Percentiles rank a stretch among this genome's conserved stretches.
These are phyloP conservation scores for Pangasius larnaudii DNA, from an alignment of 2,797 vertebrate genomes.

Conservation along the genomic window DNA sequence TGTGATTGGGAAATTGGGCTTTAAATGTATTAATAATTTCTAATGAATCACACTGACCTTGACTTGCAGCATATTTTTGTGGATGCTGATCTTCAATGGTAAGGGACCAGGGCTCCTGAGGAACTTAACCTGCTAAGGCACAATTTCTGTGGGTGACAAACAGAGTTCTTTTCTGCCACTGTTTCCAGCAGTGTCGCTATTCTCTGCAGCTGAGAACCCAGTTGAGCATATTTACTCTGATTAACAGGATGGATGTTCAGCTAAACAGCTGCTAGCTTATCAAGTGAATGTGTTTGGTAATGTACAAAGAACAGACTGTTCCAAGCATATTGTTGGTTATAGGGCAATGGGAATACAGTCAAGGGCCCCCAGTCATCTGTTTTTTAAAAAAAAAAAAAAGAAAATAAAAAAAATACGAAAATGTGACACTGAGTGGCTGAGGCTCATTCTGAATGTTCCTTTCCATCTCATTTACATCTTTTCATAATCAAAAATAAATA, in stretches of 20 bases:
- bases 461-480: background rate
- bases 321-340: background rate
- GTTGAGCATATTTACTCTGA: background rate
- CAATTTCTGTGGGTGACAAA: constrained; percentile 7
- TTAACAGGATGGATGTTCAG: background rate
- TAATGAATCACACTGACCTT: background rate
- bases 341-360: background rate
- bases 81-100: background rate
- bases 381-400: background rate
- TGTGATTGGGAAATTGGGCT: background rate
- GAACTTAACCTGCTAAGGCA: constrained; percentile 35
- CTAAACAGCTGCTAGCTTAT: no score
- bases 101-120: background rate
- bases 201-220: background rate
- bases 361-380: background rate
- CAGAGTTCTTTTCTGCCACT: background rate
- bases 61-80: background rate
- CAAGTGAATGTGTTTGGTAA: background rate
- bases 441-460: background rate
- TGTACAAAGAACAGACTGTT: background rate
- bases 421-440: background rate
- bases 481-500: background rate
- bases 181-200: background rate
- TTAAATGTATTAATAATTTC: background rate
- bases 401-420: background rate